Conservation (phyloP, 1,140 invertebrate genomes). For the Nilaparvata lugens region DNA sequence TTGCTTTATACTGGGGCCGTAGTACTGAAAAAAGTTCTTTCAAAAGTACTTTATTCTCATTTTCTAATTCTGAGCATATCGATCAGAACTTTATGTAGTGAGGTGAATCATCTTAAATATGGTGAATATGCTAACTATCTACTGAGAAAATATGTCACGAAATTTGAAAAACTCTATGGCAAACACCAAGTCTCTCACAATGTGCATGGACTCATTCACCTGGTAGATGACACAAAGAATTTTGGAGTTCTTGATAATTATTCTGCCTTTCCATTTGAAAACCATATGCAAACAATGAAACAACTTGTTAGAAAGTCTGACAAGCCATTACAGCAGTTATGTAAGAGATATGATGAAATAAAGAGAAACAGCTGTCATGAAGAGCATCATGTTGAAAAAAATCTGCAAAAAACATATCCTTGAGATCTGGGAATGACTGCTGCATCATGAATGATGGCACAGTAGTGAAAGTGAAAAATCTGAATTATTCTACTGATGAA, state of each 20-base stretch:
- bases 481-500: neutral
- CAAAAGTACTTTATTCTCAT: constrained; percentile 4
- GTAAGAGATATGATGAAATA: constrained; percentile 26
- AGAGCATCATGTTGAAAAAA: neutral
- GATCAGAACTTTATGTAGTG: constrained; percentile 8
- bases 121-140: constrained; percentile 6
- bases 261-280: constrained; percentile 38
- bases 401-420: neutral
- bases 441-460: neutral
- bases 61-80: constrained; percentile 11
- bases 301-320: constrained; percentile 22
- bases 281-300: constrained; percentile 33
- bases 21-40: constrained; percentile 24
- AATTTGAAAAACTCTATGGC: constrained; percentile 15
- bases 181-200: constrained; percentile 26
- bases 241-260: constrained; percentile 34
- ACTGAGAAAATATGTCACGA: constrained; percentile 10
- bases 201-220: constrained; percentile 30
- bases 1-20: constrained; percentile 36
- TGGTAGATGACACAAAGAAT: constrained; percentile 33
- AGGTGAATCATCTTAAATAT: neutral
- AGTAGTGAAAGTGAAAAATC: neutral
- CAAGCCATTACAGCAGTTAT: constrained; percentile 27
- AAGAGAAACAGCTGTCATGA: neutral
- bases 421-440: neutral